Evolutionary conservation across 2,888 invertebrate genomes (phyloP).

Genomic region (Ferrisia virgata): DNA sequence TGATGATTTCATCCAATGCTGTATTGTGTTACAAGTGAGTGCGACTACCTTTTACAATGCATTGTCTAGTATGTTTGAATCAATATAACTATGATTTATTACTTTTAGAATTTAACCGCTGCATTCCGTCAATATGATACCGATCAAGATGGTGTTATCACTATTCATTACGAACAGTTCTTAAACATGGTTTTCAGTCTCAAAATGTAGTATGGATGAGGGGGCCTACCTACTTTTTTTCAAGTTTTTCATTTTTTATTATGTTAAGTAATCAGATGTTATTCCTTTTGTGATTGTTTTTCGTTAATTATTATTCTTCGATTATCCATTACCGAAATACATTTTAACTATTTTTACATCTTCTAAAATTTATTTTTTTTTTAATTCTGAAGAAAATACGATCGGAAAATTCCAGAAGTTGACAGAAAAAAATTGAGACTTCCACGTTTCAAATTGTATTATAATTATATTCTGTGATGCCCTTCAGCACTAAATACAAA

Average conservation of each 20-base stretch:
- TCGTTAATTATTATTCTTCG: neutral
- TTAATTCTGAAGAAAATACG: neutral
- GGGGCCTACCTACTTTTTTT: neutral
- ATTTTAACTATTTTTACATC: neutral
- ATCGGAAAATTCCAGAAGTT: neutral
- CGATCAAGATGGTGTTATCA: conserved; percentile 89
- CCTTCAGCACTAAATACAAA: neutral
- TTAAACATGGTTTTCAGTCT: conserved; percentile 73
- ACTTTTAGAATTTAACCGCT: conserved; percentile 43
- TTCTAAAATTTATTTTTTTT: neutral
- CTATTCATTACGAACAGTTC: conserved; percentile 94
- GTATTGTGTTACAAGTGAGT: conserved; percentile 87
- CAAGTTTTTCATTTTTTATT: neutral
- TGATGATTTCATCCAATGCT: conserved; percentile 98
- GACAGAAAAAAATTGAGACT: neutral
- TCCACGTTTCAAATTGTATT: neutral
- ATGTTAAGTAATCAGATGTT: neutral
- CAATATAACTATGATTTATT: too few species aligned
- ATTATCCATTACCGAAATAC: neutral
- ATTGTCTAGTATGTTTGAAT: too few species aligned
- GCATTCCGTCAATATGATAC: conserved; percentile 80
- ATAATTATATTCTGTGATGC: neutral
- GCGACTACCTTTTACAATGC: conserved; percentile 45
- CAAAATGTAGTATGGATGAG: conserved; percentile 48
- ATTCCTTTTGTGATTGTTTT: neutral